These are phyloP conservation scores for Colletes collaris DNA, from an alignment of 2,888 invertebrate species.

Conservation along the genomic window DNA sequence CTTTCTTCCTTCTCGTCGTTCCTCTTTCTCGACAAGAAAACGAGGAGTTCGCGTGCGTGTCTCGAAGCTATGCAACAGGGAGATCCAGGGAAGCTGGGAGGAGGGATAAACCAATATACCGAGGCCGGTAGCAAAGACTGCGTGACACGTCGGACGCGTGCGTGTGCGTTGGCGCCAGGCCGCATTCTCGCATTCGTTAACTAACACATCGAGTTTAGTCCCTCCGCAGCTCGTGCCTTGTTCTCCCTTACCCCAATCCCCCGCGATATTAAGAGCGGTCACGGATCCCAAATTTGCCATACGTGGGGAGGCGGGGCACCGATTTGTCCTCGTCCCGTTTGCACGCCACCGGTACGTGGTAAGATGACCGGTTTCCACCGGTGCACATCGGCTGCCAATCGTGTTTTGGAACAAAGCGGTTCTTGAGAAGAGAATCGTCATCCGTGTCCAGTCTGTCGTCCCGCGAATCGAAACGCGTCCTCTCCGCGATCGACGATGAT, in stretches of 20 bases:
- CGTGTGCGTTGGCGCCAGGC: constrained; percentile 80
- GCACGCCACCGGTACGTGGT: constrained; percentile 56
- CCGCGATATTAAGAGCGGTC: constrained; percentile 61
- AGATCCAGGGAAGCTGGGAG: constrained; percentile 54
- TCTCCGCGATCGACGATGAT: constrained; percentile 32
- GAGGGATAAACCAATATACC: constrained; percentile 59
- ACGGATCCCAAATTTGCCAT: constrained; percentile 64
- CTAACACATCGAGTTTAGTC: constrained; percentile 63
- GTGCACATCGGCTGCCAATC: constrained; percentile 44
- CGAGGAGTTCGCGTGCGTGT: constrained; percentile 66
- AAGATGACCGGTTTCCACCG: constrained; percentile 61
- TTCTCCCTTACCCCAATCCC: constrained; percentile 28
- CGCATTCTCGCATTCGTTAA: constrained; percentile 82
- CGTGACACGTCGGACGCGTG: constrained; percentile 62
- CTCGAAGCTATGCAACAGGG: constrained; percentile 61
- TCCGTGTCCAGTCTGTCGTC: constrained; percentile 12
- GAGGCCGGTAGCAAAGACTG: constrained; percentile 48
- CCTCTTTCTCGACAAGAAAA: constrained; percentile 64
- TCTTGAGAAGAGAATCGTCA: constrained; percentile 33
- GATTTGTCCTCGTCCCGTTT: constrained; percentile 67
- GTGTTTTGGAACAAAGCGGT: constrained; percentile 51
- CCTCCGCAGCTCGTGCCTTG: constrained; percentile 62
- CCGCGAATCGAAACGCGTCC: constrained; percentile 19
- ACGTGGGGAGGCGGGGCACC: constrained; percentile 41
- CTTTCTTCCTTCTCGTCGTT: constrained; percentile 42